phyloP scores from a whole-genome alignment of 2,888 invertebrate genomes.

The Sepiola atlantica region DNA sequence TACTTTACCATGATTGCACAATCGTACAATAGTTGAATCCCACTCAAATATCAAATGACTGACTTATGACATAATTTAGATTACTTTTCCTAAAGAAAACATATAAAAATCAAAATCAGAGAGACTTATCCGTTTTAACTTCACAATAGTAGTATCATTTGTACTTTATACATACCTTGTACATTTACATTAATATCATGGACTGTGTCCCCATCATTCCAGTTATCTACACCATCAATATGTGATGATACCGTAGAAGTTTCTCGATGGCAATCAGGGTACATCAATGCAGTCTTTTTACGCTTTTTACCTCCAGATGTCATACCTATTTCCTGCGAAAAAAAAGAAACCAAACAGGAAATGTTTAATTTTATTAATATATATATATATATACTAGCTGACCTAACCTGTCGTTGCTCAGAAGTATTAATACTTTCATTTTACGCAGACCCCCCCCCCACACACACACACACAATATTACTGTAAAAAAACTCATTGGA shows the following conservation, averaged over 20 bases:
- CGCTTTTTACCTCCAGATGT: constrained; percentile 10
- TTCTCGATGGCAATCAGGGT: neutral
- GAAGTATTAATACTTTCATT: too few species aligned
- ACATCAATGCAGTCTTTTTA: constrained; percentile 21
- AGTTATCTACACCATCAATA: constrained; percentile 2
- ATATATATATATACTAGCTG: too few species aligned
- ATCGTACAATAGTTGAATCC: neutral
- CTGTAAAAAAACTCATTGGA: too few species aligned
- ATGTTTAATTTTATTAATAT: neutral
- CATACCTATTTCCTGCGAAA: constrained; percentile 18
- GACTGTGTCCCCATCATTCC: neutral
- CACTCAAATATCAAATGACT: neutral
- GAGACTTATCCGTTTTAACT: neutral
- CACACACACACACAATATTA: too few species aligned
- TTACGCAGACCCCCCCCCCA: too few species aligned
- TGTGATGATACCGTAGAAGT: neutral
- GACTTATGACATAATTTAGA: neutral
- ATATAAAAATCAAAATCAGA: neutral
- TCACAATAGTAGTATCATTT: neutral
- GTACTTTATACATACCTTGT: neutral
- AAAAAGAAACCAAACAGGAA: neutral
- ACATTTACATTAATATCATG: neutral
- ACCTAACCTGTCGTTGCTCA: too few species aligned
- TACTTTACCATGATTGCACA: neutral
- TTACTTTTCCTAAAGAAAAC: neutral